These are phyloP conservation scores for Lacanobia oleracea DNA, from an alignment of 2,888 invertebrate species.

Conservation along the genomic window DNA sequence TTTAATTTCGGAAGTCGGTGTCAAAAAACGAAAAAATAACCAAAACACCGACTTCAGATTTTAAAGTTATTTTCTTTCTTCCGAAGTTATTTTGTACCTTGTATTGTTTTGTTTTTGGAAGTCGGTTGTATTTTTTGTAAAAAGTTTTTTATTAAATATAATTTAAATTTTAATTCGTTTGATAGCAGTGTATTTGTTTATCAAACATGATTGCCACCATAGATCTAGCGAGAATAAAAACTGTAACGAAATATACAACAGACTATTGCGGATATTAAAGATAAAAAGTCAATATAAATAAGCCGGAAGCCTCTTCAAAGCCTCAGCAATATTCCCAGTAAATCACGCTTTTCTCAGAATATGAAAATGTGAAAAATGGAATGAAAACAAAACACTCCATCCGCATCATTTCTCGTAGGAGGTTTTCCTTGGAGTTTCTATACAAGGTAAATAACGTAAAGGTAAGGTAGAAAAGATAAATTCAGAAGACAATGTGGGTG, in stretches of 20 bases:
- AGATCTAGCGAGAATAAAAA: background rate
- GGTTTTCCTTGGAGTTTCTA: conserved; percentile 5
- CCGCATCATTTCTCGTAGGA: background rate
- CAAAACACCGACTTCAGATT: too few relatives aligned
- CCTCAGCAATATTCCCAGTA: conserved; percentile 17
- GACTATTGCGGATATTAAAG: conserved; percentile 36
- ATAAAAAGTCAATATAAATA: conserved; percentile 14
- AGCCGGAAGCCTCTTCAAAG: conserved; percentile 39
- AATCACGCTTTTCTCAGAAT: conserved; percentile 23
- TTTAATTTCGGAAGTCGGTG: too few relatives aligned
- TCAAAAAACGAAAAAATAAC: too few relatives aligned
- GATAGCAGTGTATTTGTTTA: too few relatives aligned
- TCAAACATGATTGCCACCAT: too few relatives aligned
- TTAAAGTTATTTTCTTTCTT: too few relatives aligned
- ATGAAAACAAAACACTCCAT: conserved; percentile 40
- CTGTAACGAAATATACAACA: background rate
- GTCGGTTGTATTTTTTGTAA: too few relatives aligned
- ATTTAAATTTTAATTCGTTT: too few relatives aligned
- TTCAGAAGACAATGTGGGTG: background rate
- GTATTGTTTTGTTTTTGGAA: too few relatives aligned
- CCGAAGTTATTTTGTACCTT: too few relatives aligned
- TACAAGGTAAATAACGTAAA: background rate
- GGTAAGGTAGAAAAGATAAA: background rate
- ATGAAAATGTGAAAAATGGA: conserved; percentile 38
- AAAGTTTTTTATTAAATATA: too few relatives aligned